These are phyloP conservation scores for Hydrocynus forskahlii DNA, from an alignment of 2,797 vertebrate species.

Conservation along the genomic window DNA sequence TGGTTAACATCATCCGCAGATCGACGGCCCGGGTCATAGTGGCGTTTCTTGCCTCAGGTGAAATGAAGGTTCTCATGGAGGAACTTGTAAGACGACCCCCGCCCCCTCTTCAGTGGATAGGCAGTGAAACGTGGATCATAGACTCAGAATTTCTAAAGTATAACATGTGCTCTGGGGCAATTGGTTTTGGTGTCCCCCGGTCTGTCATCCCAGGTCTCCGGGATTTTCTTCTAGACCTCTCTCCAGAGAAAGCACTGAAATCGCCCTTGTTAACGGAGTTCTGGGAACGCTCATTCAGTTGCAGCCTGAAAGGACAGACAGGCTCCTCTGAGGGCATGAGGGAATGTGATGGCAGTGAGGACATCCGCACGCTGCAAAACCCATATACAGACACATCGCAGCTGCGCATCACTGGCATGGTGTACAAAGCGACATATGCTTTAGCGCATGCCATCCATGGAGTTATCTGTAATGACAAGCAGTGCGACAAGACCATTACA, in stretches of 20 bases:
- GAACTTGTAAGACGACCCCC: conserved; percentile 61
- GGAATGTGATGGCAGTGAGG: conserved; percentile 65
- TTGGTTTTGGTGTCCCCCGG: conserved; percentile 39
- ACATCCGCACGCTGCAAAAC: conserved; percentile 57
- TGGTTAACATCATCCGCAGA: conserved; percentile 4
- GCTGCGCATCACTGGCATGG: conserved; percentile 71
- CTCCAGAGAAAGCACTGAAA: conserved; percentile 44
- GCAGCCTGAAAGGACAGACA: conserved; percentile 50
- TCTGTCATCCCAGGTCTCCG: neutral
- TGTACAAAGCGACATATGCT: conserved; percentile 75
- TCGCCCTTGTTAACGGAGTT: conserved; percentile 65
- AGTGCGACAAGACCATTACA: conserved; percentile 26
- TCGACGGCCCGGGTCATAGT: too few relatives aligned
- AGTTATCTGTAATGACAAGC: conserved; percentile 54
- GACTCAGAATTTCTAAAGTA: conserved; percentile 61
- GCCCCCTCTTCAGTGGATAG: conserved; percentile 71
- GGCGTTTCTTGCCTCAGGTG: conserved; percentile 60
- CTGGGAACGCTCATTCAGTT: conserved; percentile 67
- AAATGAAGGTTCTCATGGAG: conserved; percentile 65
- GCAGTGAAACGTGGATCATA: conserved; percentile 71
- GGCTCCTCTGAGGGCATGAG: neutral
- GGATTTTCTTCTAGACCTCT: conserved; percentile 41
- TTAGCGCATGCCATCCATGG: conserved; percentile 71
- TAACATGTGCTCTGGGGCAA: conserved; percentile 61
- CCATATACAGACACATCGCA: conserved; percentile 70